Base-by-base conservation (phyloP, 1,140 invertebrate species). In the Drosophila pruinosa region DNA sequence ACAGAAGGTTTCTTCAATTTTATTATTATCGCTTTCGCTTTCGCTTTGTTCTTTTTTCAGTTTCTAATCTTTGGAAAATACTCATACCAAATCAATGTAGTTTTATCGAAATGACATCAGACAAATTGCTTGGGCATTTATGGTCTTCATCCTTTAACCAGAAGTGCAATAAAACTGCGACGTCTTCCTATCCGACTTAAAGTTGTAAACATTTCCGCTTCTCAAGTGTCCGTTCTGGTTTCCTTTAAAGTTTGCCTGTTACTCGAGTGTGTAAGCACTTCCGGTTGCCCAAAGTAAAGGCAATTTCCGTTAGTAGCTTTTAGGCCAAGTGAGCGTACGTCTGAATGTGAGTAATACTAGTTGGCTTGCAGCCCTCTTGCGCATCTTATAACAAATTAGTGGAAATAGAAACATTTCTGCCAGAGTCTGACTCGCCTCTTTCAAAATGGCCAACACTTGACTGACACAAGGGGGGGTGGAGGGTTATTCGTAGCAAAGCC, bases 261-360 rank as follows among this genome's bases (percentile, higher is more conserved):
- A 86, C 59, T 81, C 77, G 69, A 78, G 77, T 88, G 75, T 82
- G 73, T 82, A 71, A 88, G 68, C 59, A 75, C 82, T 88, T 88
- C 82, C 82, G 72, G 59, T 72, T 88, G 71, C 57, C 67, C 41
- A 69, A 58, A 61, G 76, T 69, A 63, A 72, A 52, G 39, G 41
- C 61, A 64, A 65, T 77, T 74, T 77, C 75, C 75, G 75, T 73
- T 74, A 68, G 61, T 72, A 17, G 68, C 31, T 70, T 64, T 70
- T 43, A 12, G 41, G 15, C 50, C 2, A 45, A 48, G 28, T 39
- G 12, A 56, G 38, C 43, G 36, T 8, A 12, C 15, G 12, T 39
- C 0, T 12, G 41, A 22, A 22, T 26, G 4, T 0, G 24, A 19
- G 10, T 36, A 1, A 3, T n/a, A n/a, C n/a, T 6, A 10, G 12